Evolutionary conservation across 2,113 vertebrate species (phyloP).

Genomic region (Benitochromis conjunctus): DNA sequence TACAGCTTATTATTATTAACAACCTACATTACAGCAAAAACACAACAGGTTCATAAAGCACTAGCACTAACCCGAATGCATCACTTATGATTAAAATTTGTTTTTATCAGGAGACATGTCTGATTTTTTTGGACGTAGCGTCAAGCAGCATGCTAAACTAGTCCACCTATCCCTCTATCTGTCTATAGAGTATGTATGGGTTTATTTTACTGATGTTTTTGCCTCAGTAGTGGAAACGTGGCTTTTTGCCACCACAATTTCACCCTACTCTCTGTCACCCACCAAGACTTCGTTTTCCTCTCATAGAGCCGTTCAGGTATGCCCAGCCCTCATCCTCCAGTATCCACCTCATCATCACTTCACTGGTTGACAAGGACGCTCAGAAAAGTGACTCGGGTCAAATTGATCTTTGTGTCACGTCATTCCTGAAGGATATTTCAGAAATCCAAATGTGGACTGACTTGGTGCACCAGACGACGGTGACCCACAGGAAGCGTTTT

Average conservation of each 20-base stretch:
- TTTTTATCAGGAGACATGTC: no score
- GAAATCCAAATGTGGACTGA: constrained; percentile 42
- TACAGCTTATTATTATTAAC: constrained; percentile 33
- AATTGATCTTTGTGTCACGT: constrained; percentile 55
- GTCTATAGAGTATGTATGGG: no score
- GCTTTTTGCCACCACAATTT: not conserved
- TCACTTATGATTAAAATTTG: not conserved
- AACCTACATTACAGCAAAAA: not conserved
- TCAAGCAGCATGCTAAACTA: not conserved
- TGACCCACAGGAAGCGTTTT: constrained; percentile 25
- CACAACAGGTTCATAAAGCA: not conserved
- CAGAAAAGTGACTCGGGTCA: constrained; percentile 42
- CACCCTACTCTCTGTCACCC: not conserved
- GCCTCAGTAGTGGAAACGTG: not conserved
- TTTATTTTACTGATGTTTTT: not conserved
- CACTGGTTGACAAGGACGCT: constrained; percentile 57
- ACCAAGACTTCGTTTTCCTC: constrained; percentile 39
- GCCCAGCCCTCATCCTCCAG: constrained; percentile 41
- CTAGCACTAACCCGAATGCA: not conserved
- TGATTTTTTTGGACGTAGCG: not conserved
- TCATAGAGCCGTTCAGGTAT: constrained; percentile 9
- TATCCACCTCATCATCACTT: constrained; percentile 60
- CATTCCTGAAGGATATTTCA: constrained; percentile 62
- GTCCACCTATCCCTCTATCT: not conserved
- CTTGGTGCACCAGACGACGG: not conserved